Evolutionary conservation across 2,797 vertebrate genomes (phyloP), one percentile per base, ranked within the genome.

Genomic region (Pangasius krempfi): DNA sequence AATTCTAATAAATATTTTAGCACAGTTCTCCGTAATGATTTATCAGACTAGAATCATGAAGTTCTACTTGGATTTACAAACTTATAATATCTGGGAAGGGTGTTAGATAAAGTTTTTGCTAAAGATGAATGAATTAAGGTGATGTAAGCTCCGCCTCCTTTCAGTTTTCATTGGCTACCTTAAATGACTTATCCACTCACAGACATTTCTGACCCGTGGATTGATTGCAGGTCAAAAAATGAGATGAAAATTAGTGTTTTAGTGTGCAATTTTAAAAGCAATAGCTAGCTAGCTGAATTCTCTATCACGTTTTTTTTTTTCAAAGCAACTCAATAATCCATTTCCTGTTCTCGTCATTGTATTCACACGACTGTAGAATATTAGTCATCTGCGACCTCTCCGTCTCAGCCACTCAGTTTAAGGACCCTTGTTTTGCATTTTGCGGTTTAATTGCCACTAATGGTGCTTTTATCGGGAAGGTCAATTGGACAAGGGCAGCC

Each of bases 291-390:
- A 18, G 37, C 22, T 27, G 18, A 84, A 84, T 33, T 16, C 22
- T 14, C 10, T 1, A 44, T 84, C 60, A 1, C 5, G 0, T 50
- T 80, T 52, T 79, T n/a, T 27, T 40, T 25, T 4, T 0, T 10
- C 20, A 22, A 27, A 58, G 79, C 54, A 25, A 82, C 37, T 62
- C 10, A 3, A 3, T 37, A 58, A 10, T 56, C 76, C 50, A 37
- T 58, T 37, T 56, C 52, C 8, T 5, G n/a, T 52, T 80, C 62
- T 44, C 47, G 52, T 85, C 93, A 94, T 96, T 95, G 96, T 93
- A 95, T 96, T 95, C 95, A 95, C 95, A 95, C 94, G 16, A 95
- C 94, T 94, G 95, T 94, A 88, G 88, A 68, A 66, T 90, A 93
- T 93, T 94, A 93, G 93, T 94, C 50, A 75, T 78, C 86, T 64